A percentile compares a stretch with the other conserved stretches of the same genome.
Conservation (phyloP, 2,113 vertebrate species). For the Limnothrissa miodon region DNA sequence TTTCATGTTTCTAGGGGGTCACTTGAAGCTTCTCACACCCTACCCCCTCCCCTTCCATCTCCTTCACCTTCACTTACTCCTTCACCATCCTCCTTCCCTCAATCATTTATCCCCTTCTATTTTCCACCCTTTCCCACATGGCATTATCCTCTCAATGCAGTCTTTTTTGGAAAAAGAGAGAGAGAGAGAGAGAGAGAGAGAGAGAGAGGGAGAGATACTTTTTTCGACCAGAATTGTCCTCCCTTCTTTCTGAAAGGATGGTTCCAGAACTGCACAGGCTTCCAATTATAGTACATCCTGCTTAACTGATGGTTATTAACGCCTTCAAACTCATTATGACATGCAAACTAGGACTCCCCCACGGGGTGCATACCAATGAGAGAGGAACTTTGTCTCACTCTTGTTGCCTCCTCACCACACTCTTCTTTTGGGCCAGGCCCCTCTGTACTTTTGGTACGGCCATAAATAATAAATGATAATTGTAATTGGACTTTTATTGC, state of each 20-base stretch:
- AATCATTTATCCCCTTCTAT: constrained; percentile 9
- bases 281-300: constrained; percentile 69
- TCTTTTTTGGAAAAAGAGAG: constrained; percentile 23
- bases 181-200: constrained; percentile 28
- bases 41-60: constrained; percentile 12
- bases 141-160: constrained; percentile 43
- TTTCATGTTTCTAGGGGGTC: not conserved
- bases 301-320: constrained; percentile 74
- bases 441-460: not conserved
- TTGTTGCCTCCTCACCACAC: constrained; percentile 18
- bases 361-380: constrained; percentile 67
- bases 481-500: not conserved
- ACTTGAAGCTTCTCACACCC: constrained; percentile 3
- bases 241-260: constrained; percentile 50
- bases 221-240: constrained; percentile 43
- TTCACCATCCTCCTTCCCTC: not conserved
- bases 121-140: constrained; percentile 20
- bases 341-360: constrained; percentile 67
- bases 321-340: constrained; percentile 71
- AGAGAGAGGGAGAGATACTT: constrained; percentile 9
- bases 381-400: constrained; percentile 49
- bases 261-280: constrained; percentile 55
- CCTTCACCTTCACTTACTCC: constrained; percentile 19
- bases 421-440: not conserved
- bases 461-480: not conserved